phyloP scores from a whole-genome alignment of 1,140 invertebrate species.

The Doryteuthis pealeii region DNA sequence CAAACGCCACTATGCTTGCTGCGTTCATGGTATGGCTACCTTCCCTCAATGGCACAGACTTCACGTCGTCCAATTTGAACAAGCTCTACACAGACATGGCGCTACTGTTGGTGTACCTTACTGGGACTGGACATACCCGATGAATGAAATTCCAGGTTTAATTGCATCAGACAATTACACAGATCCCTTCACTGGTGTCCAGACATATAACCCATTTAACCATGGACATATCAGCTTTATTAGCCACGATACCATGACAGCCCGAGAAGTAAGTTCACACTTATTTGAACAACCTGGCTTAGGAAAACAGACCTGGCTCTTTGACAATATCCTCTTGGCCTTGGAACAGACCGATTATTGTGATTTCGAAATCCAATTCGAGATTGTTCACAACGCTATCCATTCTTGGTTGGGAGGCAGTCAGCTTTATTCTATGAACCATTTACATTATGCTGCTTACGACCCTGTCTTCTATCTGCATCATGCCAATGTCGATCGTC shows the following conservation, averaged over 20 bases:
- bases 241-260: slow-evolving; percentile 9
- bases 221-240: slow-evolving; percentile 11
- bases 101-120: slow-evolving; percentile 23
- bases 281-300: slow-evolving; percentile 24
- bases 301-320: slow-evolving; percentile 21
- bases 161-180: slow-evolving; percentile 18
- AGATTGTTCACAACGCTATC: slow-evolving; percentile 33
- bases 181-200: slow-evolving; percentile 22
- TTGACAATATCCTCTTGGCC: slow-evolving; percentile 23
- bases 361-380: slow-evolving; percentile 31
- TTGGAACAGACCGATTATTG: slow-evolving; percentile 29
- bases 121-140: slow-evolving; percentile 15
- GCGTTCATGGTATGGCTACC: slow-evolving; percentile 30
- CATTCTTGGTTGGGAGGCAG: slow-evolving; percentile 26
- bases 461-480: slow-evolving; percentile 31
- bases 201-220: slow-evolving; percentile 22
- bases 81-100: slow-evolving; percentile 25
- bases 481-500: slow-evolving; percentile 25
- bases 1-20: slow-evolving; percentile 22
- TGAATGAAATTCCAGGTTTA: slow-evolving; percentile 22
- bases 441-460: slow-evolving; percentile 21
- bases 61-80: slow-evolving; percentile 31
- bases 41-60: slow-evolving; percentile 34
- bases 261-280: background rate
- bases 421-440: slow-evolving; percentile 20